Evolutionary conservation across 2,888 invertebrate species (phyloP).

Genomic region (Drosophila neutralis): DNA sequence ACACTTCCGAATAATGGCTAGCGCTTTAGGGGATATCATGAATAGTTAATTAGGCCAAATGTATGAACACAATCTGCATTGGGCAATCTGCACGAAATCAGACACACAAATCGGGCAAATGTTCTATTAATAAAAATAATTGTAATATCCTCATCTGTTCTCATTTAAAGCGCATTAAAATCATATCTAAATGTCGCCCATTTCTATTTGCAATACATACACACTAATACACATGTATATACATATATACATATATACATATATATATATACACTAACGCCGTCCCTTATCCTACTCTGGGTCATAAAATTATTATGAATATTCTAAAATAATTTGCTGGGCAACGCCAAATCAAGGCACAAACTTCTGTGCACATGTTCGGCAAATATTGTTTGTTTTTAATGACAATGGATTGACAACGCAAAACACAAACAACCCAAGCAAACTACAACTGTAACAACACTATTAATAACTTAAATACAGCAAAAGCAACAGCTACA

Average conservation of each 20-base stretch:
- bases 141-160: conserved; percentile 16
- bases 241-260: background rate
- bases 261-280: background rate
- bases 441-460: conserved; percentile 60
- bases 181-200: conserved; percentile 17
- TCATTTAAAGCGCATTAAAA: conserved; percentile 47
- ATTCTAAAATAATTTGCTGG: conserved; percentile 40
- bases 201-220: conserved; percentile 50
- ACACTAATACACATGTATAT: background rate
- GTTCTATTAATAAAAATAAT: conserved; percentile 19
- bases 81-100: conserved; percentile 2
- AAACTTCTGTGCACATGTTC: conserved; percentile 51
- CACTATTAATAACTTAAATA: conserved; percentile 72
- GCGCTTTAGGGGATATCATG: background rate
- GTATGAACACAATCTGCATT: background rate
- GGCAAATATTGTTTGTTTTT: conserved; percentile 70
- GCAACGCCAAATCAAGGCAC: conserved; percentile 47
- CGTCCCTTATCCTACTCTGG: conserved; percentile 3
- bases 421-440: conserved; percentile 52
- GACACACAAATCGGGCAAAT: conserved; percentile 6
- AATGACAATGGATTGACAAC: conserved; percentile 79
- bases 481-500: conserved; percentile 49
- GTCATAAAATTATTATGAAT: conserved; percentile 45
- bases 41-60: background rate
- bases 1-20: conserved; percentile 10